phyloP scores from a whole-genome alignment of 2,113 vertebrate genomes.

The Micronisus gabar region DNA sequence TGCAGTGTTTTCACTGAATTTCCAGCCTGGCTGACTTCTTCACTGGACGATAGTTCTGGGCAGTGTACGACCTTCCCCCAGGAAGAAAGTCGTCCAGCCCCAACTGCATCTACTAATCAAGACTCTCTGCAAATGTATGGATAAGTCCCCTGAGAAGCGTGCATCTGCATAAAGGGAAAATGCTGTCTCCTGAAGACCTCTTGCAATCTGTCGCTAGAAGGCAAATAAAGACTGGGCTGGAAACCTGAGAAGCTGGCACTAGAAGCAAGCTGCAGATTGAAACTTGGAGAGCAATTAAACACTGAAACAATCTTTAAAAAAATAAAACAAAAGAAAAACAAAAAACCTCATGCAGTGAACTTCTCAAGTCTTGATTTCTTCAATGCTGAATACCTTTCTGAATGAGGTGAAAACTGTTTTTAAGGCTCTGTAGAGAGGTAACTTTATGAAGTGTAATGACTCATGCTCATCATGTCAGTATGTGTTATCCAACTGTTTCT shows the following conservation, averaged over 20 bases:
- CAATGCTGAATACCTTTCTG: not conserved
- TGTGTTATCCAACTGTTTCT: conserved; percentile 19
- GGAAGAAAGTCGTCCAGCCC: not conserved
- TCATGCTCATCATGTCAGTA: not conserved
- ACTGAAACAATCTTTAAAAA: not conserved
- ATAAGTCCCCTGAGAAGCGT: not conserved
- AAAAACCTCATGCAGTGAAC: not conserved
- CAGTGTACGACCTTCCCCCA: not conserved
- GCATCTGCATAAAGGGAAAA: not conserved
- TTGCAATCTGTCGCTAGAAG: not conserved
- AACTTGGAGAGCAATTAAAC: not conserved
- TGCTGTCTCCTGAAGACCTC: not conserved
- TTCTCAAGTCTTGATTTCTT: not conserved
- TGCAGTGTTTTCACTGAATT: not conserved
- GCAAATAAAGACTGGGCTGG: not conserved
- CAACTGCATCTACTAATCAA: not conserved
- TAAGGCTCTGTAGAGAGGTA: not conserved
- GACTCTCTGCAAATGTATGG: not conserved
- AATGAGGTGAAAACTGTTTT: not conserved
- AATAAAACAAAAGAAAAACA: not conserved
- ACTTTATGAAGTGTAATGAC: not conserved
- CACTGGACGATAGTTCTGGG: rapidly evolving
- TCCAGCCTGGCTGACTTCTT: not conserved
- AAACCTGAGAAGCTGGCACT: not conserved
- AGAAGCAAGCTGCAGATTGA: not conserved